phyloP scores from a whole-genome alignment of 2,888 invertebrate species.

The Dioctria rufipes region DNA sequence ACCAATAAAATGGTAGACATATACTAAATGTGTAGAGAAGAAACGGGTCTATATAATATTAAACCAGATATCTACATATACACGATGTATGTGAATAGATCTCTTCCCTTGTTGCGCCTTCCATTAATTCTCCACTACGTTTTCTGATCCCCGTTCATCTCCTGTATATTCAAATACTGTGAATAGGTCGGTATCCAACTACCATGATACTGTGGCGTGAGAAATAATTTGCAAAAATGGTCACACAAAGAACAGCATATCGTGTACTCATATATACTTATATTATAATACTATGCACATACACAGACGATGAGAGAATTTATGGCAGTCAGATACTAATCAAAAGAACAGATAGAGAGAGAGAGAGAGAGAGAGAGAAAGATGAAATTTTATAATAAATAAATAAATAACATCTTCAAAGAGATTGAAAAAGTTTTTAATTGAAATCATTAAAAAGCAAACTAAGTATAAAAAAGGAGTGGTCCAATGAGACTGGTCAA shows the following conservation, averaged over 20 bases:
- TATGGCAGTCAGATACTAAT: too few species aligned
- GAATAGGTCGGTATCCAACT: background rate
- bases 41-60: too few species aligned
- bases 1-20: background rate
- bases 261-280: background rate
- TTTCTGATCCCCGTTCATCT: slow-evolving; percentile 1
- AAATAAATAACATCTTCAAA: background rate
- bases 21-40: background rate
- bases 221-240: slow-evolving; percentile 49
- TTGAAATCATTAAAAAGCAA: background rate
- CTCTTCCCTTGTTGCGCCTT: background rate
- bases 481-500: background rate
- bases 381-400: background rate
- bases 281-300: background rate
- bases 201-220: slow-evolving; percentile 22
- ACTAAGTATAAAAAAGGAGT: background rate
- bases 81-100: background rate
- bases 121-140: background rate
- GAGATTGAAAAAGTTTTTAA: background rate
- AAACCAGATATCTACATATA: background rate
- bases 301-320: background rate
- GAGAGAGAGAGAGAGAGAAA: background rate
- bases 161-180: background rate
- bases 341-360: background rate
- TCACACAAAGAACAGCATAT: slow-evolving; percentile 30